Evolutionary conservation across 2,888 invertebrate genomes (phyloP), one percentile per base, ranked within the genome.

Genomic region (Slavum lentiscoides): DNA sequence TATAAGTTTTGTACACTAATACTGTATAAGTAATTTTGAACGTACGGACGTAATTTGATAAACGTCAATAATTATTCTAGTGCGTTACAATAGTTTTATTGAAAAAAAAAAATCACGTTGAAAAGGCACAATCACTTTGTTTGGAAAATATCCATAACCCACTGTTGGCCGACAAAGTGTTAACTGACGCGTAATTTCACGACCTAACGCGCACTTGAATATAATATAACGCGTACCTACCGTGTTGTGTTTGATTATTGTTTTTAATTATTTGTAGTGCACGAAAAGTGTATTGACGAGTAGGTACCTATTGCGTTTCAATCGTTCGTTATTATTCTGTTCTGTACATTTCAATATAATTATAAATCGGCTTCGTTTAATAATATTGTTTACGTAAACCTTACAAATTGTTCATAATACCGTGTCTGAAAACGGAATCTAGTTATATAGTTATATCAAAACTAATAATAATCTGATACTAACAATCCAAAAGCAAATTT

Each of bases 391-490:
- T 75, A 75, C 75, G 75, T 58, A 75, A 75, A 58, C 75, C 58
- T 58, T 58, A 58, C 75, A 43, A 75, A 75, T 75, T 67, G 58
- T 67, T 75, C 58, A 75, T 75, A 67, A 75, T 67, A 75, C 75
- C 75, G 58, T 43, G 75, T 67, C 58, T 58, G 75, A 58, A 67
- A 75, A 75, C n/a, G 67, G 75, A 75, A 75, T 75, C 75, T 67
- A 75, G 66, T 75, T 75, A n/a, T n/a, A n/a, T n/a, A 74, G 74
- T 74, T 74, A 74, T 74, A 74, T 74, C 74, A 75, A 67, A 75
- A 75, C 75, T 75, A 75, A 75, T 75, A 75, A 75, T 75, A 75
- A 75, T 75, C 75, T 75, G 75, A 75, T 67, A 75, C 75, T 67
- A 75, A 75, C 75, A 75, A 75, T 75, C 75, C 75, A 67, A 75